phyloP scores from a whole-genome alignment of 2,113 vertebrate genomes.

The Motacilla tschutschensis region DNA sequence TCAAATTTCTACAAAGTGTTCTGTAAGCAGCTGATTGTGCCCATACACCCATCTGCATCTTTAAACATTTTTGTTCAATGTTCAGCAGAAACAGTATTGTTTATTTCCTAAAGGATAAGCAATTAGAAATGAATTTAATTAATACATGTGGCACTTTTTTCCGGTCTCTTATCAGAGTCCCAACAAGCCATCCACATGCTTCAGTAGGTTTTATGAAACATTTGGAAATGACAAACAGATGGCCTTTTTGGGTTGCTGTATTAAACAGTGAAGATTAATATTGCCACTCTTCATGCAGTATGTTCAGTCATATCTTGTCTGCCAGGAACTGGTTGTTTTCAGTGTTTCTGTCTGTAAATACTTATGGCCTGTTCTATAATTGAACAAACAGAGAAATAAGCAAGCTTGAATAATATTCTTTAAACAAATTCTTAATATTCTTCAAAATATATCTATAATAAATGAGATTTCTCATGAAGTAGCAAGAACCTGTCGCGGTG shows the following conservation, averaged over 20 bases:
- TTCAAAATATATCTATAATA: neutral
- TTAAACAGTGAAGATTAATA: constrained; percentile 32
- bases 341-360: constrained; percentile 20
- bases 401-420: neutral
- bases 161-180: neutral
- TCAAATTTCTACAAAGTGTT: neutral
- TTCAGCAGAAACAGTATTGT: constrained; percentile 26
- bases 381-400: constrained; percentile 17
- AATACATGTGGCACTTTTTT: neutral
- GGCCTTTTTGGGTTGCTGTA: constrained; percentile 38
- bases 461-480: neutral
- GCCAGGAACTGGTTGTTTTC: constrained; percentile 37
- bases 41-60: constrained; percentile 37
- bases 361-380: constrained; percentile 1
- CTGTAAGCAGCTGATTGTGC: neutral
- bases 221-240: constrained; percentile 50
- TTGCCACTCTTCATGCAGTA: neutral
- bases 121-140: constrained; percentile 25
- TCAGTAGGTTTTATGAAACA: constrained; percentile 41
- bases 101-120: constrained; percentile 45
- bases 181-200: constrained; percentile 11
- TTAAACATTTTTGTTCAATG: constrained; percentile 9
- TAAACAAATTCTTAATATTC: neutral
- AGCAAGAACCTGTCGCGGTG: neutral
- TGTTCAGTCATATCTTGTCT: constrained; percentile 25